These are phyloP conservation scores for Enteromius unitaeniatus DNA, from an alignment of 2,797 vertebrate species.

Conservation along the genomic window DNA sequence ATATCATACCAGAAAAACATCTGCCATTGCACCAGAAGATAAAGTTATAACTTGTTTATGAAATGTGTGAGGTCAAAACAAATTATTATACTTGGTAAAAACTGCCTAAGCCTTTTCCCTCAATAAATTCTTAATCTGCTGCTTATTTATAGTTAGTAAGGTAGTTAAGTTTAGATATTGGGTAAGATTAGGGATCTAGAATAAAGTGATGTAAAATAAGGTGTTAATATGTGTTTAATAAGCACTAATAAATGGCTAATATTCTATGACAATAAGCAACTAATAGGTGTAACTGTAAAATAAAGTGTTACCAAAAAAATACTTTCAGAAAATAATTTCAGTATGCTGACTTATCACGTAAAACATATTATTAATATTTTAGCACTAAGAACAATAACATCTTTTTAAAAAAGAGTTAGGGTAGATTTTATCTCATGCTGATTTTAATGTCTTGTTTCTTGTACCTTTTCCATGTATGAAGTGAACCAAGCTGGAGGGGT, in stretches of 20 bases:
- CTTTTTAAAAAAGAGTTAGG: too few species aligned
- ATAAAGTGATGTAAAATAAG: too few species aligned
- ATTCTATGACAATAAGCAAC: too few species aligned
- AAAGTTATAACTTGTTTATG: not conserved
- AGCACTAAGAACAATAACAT: not conserved
- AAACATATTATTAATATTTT: too few species aligned
- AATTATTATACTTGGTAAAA: not conserved
- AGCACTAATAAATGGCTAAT: too few species aligned
- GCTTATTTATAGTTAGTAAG: too few species aligned
- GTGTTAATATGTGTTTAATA: too few species aligned
- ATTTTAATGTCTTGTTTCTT: not conserved
- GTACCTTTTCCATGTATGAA: conserved; percentile 92
- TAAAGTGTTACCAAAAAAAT: not conserved
- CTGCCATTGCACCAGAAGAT: not conserved
- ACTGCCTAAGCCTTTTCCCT: too few species aligned
- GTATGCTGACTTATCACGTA: not conserved
- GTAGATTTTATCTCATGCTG: not conserved
- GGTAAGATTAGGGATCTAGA: too few species aligned
- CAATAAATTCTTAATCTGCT: too few species aligned
- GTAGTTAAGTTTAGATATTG: too few species aligned
- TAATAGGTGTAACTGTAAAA: too few species aligned
- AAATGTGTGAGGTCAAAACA: not conserved
- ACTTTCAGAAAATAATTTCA: not conserved
- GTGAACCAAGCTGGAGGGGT: conserved; percentile 94
- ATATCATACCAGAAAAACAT: not conserved